Base-by-base conservation (phyloP, 2,888 invertebrate genomes). In the Drosophila nigritarsus region DNA sequence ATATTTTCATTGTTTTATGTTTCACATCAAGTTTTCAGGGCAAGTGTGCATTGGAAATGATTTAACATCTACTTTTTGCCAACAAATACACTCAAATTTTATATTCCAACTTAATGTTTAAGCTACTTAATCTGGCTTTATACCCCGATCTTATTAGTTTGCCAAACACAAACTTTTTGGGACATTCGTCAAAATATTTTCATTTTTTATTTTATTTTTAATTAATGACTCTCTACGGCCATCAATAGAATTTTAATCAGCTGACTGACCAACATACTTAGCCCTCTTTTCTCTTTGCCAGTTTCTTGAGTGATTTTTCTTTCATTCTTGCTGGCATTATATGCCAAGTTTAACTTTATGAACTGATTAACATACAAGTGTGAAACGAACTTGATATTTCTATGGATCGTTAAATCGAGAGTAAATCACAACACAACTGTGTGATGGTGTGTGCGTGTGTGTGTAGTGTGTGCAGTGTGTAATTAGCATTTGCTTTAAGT, bases 351-450 rank as follows among this genome's bases (percentile, higher is more conserved):
- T 59, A 64, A 69, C 67, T 85, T 86, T 88, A 90, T 90, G 76
- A 76, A 80, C 83, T 89, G 90, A 89, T 86, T 86, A 86, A 60
- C 85, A 70, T 64, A 54, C 45, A 70, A 50, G 71, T 90, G 85
- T 71, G 78, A 86, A 89, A 45, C 74, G 89, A 86, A 87, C 90
- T 90, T 90, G 87, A 90, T 90, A 83, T 78, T 88, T 65, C 64
- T 65, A 80, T 63, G 68, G 62, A 68, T 78, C 79, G 78, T 82
- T 78, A 73, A 65, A 61, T 68, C 72, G 63, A 82, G 69, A 82
- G 65, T 74, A 81, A 68, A 59, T 64, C 61, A 48, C 29, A 49
- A 13, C 8, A 24, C 20, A 45, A 2, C 8, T 18, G 7, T 20
- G 42, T 42, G 62, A n/a, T n/a, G n/a, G n/a, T n/a, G n/a, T n/a